Conservation (phyloP, 2,797 vertebrate genomes). For the Mycteria americana region DNA sequence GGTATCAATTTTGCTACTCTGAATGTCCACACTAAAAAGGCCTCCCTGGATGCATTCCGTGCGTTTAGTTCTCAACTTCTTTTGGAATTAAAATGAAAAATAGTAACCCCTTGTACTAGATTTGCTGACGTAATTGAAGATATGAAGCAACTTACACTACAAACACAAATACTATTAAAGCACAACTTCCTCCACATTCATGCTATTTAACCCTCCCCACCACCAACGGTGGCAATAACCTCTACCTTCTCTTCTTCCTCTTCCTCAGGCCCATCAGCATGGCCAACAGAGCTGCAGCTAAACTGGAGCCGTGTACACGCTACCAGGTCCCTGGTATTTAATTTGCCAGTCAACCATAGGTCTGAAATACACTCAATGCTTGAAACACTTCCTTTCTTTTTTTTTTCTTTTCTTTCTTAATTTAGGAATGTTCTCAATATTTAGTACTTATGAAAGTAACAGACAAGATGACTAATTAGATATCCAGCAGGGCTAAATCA, state of each 20-base stretch:
- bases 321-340: neutral
- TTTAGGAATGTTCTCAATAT: neutral
- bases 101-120: neutral
- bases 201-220: neutral
- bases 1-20: neutral
- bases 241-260: neutral
- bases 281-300: neutral
- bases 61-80: neutral
- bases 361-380: neutral
- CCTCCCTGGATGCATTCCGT: neutral
- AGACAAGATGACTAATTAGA: neutral
- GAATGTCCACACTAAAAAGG: neutral
- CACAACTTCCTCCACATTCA: neutral
- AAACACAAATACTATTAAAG: neutral
- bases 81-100: neutral
- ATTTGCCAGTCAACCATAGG: neutral
- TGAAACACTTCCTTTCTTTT: neutral
- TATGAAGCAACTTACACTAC: neutral
- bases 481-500: neutral
- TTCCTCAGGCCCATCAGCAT: neutral
- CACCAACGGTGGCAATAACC: neutral
- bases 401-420: neutral
- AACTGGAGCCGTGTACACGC: fast-evolving
- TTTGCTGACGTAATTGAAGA: neutral
- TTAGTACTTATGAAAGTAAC: neutral